Conservation (phyloP, 2,888 invertebrate species). For the Steromphala cineraria region DNA sequence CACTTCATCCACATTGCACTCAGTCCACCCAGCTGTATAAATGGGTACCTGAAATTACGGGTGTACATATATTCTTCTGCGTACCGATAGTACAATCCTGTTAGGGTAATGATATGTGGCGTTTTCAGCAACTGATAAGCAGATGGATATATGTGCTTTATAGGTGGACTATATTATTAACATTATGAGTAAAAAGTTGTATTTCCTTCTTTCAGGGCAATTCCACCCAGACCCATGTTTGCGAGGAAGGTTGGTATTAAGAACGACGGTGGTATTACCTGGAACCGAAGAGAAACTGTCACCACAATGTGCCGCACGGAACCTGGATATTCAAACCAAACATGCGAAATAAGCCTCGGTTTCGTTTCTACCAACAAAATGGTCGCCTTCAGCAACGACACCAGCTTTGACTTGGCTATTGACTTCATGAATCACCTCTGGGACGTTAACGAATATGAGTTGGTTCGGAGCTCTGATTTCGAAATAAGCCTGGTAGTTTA, state of each 20-base stretch:
- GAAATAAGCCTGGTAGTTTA: slow-evolving; percentile 24
- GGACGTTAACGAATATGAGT: slow-evolving; percentile 2
- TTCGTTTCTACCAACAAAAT: slow-evolving; percentile 25
- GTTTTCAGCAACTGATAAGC: too few relatives aligned
- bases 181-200: not conserved
- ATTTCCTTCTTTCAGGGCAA: not conserved
- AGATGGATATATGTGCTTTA: too few relatives aligned
- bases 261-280: slow-evolving; percentile 29
- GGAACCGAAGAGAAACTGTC: slow-evolving; percentile 31
- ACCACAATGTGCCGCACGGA: slow-evolving; percentile 31
- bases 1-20: too few relatives aligned
- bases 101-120: too few relatives aligned
- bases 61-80: too few relatives aligned
- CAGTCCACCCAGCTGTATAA: too few relatives aligned
- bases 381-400: slow-evolving; percentile 30
- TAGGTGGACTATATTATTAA: too few relatives aligned
- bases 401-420: slow-evolving; percentile 14
- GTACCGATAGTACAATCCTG: too few relatives aligned
- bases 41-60: too few relatives aligned
- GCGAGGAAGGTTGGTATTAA: slow-evolving; percentile 25
- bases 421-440: slow-evolving; percentile 30
- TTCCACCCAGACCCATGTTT: slow-evolving; percentile 31
- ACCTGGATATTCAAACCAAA: slow-evolving; percentile 16
- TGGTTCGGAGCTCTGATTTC: slow-evolving; percentile 1
- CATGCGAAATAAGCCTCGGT: slow-evolving; percentile 30